Percentiles rank a stretch among this genome's conserved stretches.
These are phyloP conservation scores for Amblyraja radiata DNA, from an alignment of 2,797 vertebrate species.

Conservation along the genomic window DNA sequence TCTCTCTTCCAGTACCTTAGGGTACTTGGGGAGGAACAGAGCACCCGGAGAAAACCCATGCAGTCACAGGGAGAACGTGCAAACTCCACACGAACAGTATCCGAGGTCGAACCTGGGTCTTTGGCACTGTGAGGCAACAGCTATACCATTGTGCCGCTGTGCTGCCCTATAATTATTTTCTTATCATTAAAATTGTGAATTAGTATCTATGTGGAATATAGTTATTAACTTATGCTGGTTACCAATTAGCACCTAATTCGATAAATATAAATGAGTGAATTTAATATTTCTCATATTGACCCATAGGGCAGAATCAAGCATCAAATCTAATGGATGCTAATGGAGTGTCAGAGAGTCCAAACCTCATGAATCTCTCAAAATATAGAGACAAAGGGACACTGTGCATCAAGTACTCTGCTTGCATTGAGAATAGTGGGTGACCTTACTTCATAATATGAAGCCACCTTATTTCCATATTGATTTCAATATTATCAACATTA, in stretches of 20 bases:
- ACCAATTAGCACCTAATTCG: not conserved
- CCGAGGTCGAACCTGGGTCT: too few relatives aligned
- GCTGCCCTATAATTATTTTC: not conserved
- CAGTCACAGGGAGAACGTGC: too few relatives aligned
- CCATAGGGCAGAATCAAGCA: not conserved
- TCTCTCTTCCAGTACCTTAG: too few relatives aligned
- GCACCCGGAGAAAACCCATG: too few relatives aligned
- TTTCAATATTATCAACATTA: slow-evolving; percentile 11
- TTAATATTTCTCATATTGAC: not conserved
- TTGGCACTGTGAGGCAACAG: too few relatives aligned
- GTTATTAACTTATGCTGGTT: not conserved
- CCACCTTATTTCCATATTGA: not conserved
- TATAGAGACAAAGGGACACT: not conserved
- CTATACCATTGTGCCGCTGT: too few relatives aligned
- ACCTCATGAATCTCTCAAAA: not conserved
- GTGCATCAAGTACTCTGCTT: not conserved
- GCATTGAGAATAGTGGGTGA: not conserved
- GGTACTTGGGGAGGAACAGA: too few relatives aligned
- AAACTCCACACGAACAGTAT: too few relatives aligned
- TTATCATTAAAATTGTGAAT: not conserved
- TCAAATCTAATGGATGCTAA: not conserved
- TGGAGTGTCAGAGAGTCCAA: not conserved
- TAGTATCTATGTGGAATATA: not conserved
- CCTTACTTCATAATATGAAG: not conserved
- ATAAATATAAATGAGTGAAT: not conserved